These are phyloP conservation scores for Rynchops niger DNA, from an alignment of 2,113 vertebrate genomes.

Conservation along the genomic window DNA sequence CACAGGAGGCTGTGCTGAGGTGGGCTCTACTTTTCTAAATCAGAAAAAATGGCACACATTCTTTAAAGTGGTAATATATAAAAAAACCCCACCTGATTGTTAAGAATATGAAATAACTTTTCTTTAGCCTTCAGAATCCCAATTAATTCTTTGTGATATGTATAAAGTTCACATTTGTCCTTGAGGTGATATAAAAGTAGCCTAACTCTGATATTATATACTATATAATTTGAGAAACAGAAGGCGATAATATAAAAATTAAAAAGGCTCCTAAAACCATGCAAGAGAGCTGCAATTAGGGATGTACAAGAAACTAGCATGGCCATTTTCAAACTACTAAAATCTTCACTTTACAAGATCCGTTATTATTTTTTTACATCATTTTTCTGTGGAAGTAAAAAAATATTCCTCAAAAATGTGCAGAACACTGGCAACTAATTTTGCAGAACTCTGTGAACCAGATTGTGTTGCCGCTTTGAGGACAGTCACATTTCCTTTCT, in stretches of 20 bases:
- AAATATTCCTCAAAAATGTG: not conserved
- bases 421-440: not conserved
- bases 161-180: not conserved
- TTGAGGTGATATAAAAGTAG: not conserved
- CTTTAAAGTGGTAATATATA: not conserved
- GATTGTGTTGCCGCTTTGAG: not conserved
- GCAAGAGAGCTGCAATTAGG: not conserved
- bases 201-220: not conserved
- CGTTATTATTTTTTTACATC: not conserved
- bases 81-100: not conserved
- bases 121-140: not conserved
- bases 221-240: constrained; percentile 3
- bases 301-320: not conserved
- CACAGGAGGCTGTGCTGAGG: not conserved
- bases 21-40: not conserved
- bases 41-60: not conserved
- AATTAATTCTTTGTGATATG: not conserved
- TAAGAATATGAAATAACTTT: not conserved
- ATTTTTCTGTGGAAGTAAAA: not conserved
- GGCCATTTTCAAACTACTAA: not conserved
- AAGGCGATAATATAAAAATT: constrained; percentile 8
- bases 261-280: not conserved
- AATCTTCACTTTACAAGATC: not conserved
- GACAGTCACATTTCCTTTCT: not conserved
- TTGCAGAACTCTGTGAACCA: not conserved